A percentile compares a stretch with the other conserved stretches of the same genome.
Evolutionary conservation across 2,113 vertebrate genomes (phyloP).

Genomic region (Lamprotornis superbus): DNA sequence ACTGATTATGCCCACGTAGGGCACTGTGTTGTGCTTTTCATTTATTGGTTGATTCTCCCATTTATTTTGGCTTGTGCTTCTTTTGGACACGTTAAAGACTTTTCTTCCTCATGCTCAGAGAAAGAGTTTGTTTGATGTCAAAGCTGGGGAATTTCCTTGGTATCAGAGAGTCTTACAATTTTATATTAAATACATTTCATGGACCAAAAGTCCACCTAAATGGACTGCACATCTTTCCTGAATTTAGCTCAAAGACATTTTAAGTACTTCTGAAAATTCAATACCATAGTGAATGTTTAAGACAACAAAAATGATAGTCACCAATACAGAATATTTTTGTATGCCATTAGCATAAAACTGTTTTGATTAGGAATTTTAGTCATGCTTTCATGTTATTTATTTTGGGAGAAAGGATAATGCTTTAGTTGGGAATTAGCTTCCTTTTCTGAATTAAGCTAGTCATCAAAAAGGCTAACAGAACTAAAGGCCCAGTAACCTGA

Average conservation of each 20-base stretch:
- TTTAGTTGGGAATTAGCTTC: not conserved
- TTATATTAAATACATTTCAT: not conserved
- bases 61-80: slow-evolving; percentile 1
- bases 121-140: slow-evolving; percentile 3
- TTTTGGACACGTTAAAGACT: not conserved
- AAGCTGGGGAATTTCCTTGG: slow-evolving; percentile 19
- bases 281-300: not conserved
- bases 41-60: not conserved
- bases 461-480: not conserved
- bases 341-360: not conserved
- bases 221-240: not conserved
- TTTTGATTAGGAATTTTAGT: not conserved
- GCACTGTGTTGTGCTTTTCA: not conserved
- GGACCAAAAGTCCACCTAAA: not conserved
- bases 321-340: not conserved
- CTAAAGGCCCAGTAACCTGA: not conserved
- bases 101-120: not conserved
- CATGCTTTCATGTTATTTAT: not conserved
- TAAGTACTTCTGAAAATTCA: not conserved
- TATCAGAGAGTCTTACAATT: not conserved
- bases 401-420: not conserved
- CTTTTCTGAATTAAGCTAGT: not conserved
- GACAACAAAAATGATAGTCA: not conserved
- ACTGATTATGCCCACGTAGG: not conserved
- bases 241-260: not conserved